These are phyloP conservation scores for Coluber constrictor DNA, from an alignment of 2,797 vertebrate species.

Conservation along the genomic window DNA sequence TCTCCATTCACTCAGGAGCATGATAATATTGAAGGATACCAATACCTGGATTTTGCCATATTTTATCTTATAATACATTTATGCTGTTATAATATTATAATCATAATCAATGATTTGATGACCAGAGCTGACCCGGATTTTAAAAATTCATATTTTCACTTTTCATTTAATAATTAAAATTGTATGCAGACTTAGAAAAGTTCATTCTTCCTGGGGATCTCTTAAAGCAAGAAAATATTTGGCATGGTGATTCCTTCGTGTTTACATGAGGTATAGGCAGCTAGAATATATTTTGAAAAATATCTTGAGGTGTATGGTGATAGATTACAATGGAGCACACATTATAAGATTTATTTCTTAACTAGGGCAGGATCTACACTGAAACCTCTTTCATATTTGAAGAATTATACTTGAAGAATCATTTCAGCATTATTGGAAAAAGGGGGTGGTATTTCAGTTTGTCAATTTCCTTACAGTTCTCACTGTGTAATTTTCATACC, in stretches of 20 bases:
- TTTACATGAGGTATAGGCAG: background rate
- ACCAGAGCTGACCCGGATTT: background rate
- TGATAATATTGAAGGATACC: conserved; percentile 12
- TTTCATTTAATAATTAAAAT: conserved; percentile 7
- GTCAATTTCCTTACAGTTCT: background rate
- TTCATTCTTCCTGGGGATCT: background rate
- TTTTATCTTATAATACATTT: background rate
- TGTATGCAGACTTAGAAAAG: background rate
- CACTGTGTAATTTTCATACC: background rate
- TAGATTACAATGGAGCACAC: background rate
- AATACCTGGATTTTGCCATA: background rate
- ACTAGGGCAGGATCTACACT: background rate
- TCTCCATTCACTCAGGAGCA: background rate
- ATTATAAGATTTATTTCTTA: background rate
- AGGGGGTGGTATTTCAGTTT: background rate
- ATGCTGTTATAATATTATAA: background rate
- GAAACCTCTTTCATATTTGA: background rate
- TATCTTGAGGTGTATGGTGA: background rate
- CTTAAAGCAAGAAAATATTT: background rate
- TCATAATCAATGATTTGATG: background rate
- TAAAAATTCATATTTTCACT: background rate
- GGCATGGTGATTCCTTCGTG: background rate
- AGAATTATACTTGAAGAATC: background rate
- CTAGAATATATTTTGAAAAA: background rate
- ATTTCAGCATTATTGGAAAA: background rate